Conservation (phyloP, 2,888 invertebrate species). For the Lasioglossum morio region DNA sequence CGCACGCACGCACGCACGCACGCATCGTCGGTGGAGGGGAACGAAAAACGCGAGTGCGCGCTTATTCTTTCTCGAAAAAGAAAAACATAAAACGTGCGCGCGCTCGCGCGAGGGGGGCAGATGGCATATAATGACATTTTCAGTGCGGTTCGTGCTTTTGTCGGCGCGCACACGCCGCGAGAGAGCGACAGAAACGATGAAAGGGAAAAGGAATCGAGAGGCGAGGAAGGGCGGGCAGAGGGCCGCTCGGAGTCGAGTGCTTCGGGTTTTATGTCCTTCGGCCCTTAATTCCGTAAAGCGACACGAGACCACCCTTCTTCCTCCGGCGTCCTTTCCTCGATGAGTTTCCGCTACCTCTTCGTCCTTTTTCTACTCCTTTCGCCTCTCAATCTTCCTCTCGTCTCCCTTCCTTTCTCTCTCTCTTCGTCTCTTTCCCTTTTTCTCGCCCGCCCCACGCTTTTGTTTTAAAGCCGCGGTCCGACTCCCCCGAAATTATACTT, state of each 20-base stretch:
- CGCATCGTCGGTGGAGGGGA: constrained; percentile 4
- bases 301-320: constrained; percentile 51
- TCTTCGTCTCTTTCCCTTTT: not conserved
- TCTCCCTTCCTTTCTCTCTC: not conserved
- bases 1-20: not conserved
- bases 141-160: constrained; percentile 62
- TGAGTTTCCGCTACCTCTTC: constrained; percentile 52
- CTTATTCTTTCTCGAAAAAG: constrained; percentile 41
- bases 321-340: constrained; percentile 51
- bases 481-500: not conserved
- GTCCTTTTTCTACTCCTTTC: constrained; percentile 19
- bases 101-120: constrained; percentile 22
- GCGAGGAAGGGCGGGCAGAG: constrained; percentile 16
- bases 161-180: constrained; percentile 40
- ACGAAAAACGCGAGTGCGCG: constrained; percentile 44
- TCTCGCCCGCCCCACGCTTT: not conserved
- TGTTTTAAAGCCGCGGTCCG: not conserved
- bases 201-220: constrained; percentile 29
- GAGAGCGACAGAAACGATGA: constrained; percentile 26
- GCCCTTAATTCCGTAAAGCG: constrained; percentile 75
- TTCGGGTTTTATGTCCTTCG: constrained; percentile 70
- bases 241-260: constrained; percentile 58
- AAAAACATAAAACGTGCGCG: constrained; percentile 20
- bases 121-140: constrained; percentile 68
- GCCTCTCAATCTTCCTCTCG: constrained; percentile 7